These are phyloP conservation scores for Scrobipalpa costella DNA, from an alignment of 2,888 invertebrate genomes.

Conservation along the genomic window DNA sequence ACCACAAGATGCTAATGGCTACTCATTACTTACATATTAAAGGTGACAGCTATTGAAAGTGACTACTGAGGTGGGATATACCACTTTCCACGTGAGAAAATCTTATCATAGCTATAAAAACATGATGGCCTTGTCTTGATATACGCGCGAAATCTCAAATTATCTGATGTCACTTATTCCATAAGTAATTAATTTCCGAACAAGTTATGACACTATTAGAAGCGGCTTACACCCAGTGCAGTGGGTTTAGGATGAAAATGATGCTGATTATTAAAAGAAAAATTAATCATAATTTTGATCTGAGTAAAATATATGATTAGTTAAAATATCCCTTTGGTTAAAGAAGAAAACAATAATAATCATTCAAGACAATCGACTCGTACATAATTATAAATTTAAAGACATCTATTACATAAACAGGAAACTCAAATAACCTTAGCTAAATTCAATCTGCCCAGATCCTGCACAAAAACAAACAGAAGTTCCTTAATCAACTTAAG, in stretches of 20 bases:
- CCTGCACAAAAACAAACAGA: background rate
- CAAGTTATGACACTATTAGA: too few relatives aligned
- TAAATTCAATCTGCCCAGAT: background rate
- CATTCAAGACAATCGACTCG: too few relatives aligned
- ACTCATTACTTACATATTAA: slow-evolving; percentile 35
- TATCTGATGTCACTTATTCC: background rate
- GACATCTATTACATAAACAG: background rate
- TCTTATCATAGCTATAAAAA: background rate
- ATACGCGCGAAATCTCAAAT: background rate
- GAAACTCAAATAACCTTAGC: background rate
- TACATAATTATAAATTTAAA: too few relatives aligned
- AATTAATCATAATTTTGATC: too few relatives aligned
- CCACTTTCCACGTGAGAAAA: slow-evolving; percentile 17
- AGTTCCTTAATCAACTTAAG: slow-evolving; percentile 5
- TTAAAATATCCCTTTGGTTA: too few relatives aligned
- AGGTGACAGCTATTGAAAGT: slow-evolving; percentile 32
- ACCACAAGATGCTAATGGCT: slow-evolving; percentile 31
- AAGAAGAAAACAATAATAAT: too few relatives aligned
- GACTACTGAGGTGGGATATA: slow-evolving; percentile 19
- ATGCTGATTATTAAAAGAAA: too few relatives aligned
- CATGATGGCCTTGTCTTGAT: background rate
- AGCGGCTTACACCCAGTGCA: too few relatives aligned
- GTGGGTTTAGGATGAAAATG: too few relatives aligned
- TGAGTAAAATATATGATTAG: too few relatives aligned
- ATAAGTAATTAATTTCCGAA: too few relatives aligned